These are phyloP conservation scores for Cyphomyrmex costatus DNA, from an alignment of 1,140 invertebrate genomes.

Conservation along the genomic window DNA sequence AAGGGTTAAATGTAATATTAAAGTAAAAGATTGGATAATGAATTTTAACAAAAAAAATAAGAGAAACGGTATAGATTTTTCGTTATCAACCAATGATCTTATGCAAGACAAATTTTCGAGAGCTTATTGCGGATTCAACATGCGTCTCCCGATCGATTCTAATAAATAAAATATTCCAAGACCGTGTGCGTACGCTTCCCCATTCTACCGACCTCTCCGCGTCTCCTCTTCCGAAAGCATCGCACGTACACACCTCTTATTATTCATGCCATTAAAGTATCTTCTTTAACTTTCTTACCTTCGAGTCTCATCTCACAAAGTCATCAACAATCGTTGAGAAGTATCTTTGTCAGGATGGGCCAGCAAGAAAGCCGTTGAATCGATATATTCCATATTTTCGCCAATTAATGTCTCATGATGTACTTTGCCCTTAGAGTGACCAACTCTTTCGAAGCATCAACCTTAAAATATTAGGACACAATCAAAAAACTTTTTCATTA, in stretches of 20 bases:
- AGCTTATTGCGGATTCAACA: background rate
- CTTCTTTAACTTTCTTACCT: conserved; percentile 61
- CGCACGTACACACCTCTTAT: conserved; percentile 74
- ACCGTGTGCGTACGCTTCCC: conserved; percentile 71
- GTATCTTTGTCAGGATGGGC: background rate
- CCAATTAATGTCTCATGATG: too few species aligned
- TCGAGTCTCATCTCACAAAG: conserved; percentile 37
- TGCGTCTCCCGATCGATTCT: conserved; percentile 2
- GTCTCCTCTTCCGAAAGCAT: conserved; percentile 60
- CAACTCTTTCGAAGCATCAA: too few species aligned
- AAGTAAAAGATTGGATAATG: too few species aligned
- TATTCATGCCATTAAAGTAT: conserved; percentile 65
- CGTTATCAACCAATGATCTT: too few species aligned
- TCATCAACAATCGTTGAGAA: conserved; percentile 20
- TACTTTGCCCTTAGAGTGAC: too few species aligned
- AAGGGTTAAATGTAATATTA: too few species aligned
- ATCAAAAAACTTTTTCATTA: too few species aligned
- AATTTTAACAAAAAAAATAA: too few species aligned
- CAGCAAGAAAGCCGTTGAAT: background rate
- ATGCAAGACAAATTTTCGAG: too few species aligned
- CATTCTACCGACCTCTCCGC: conserved; percentile 66
- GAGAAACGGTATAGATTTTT: too few species aligned
- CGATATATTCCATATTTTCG: too few species aligned
- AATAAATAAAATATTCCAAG: conserved; percentile 78
- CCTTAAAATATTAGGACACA: too few species aligned